A percentile compares a stretch with the other conserved stretches of the same genome.
phyloP scores from a whole-genome alignment of 2,797 vertebrate species.

The Chelon auratus region DNA sequence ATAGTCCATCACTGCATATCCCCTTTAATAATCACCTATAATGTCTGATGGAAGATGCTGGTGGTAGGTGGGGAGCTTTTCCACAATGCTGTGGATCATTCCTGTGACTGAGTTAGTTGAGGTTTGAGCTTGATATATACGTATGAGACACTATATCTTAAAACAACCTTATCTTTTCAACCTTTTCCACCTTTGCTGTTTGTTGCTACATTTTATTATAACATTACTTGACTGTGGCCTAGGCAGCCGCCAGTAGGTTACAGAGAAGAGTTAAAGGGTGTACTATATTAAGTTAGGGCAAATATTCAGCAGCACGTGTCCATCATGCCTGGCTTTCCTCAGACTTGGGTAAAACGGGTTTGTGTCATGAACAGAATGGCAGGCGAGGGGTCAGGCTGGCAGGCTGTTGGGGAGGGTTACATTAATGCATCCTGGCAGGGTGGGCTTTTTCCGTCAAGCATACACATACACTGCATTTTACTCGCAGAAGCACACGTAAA shows the following conservation, averaged over 20 bases:
- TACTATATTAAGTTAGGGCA: constrained; percentile 20
- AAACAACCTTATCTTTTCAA: constrained; percentile 16
- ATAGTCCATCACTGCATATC: too few species aligned
- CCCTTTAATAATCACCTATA: too few species aligned
- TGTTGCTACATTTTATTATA: not conserved
- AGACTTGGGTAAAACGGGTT: constrained; percentile 35
- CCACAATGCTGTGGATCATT: too few species aligned
- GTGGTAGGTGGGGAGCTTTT: too few species aligned
- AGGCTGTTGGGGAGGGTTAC: constrained; percentile 35
- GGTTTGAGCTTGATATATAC: not conserved
- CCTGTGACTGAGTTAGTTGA: too few species aligned
- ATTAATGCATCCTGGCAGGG: constrained; percentile 71
- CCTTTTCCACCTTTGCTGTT: not conserved
- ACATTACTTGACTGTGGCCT: not conserved
- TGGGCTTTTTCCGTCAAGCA: constrained; percentile 64
- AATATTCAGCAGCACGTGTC: constrained; percentile 43
- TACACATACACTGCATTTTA: constrained; percentile 17
- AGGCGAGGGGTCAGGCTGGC: constrained; percentile 53
- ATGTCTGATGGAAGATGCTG: too few species aligned
- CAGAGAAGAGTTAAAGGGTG: constrained; percentile 20
- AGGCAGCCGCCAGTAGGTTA: constrained; percentile 9
- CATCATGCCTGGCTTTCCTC: constrained; percentile 58
- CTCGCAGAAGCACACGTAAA: constrained; percentile 29
- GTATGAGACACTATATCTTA: not conserved
- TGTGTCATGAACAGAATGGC: constrained; percentile 38